These are phyloP conservation scores for Otus scops DNA, from an alignment of 2,797 vertebrate genomes.

Conservation along the genomic window DNA sequence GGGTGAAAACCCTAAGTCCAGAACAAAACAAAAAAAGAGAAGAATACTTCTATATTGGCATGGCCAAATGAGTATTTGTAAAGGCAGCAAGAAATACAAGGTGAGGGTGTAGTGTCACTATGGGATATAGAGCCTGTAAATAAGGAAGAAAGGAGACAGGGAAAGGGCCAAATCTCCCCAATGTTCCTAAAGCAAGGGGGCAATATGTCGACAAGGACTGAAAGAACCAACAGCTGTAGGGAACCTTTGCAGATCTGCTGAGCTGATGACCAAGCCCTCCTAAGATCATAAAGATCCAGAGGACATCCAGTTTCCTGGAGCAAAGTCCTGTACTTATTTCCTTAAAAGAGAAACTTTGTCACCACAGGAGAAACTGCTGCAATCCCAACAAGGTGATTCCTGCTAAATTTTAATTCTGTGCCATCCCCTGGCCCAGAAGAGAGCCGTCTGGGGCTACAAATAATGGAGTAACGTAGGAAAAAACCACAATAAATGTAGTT, in stretches of 20 bases:
- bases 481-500: not conserved
- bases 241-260: not conserved
- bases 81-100: not conserved
- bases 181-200: not conserved
- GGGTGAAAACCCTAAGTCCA: not conserved
- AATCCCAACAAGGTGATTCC: not conserved
- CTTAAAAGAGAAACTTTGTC: not conserved
- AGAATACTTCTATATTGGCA: not conserved
- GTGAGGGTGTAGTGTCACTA: not conserved
- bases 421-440: not conserved
- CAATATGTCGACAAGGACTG: not conserved
- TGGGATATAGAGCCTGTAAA: not conserved
- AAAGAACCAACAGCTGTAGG: not conserved
- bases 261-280: not conserved
- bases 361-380: fast-evolving
- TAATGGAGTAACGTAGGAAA: not conserved
- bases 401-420: not conserved
- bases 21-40: not conserved
- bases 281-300: not conserved
- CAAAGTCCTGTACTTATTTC: not conserved
- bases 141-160: not conserved
- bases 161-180: not conserved
- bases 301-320: not conserved
- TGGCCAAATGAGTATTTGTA: not conserved
- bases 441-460: not conserved